These are phyloP conservation scores for Taenioides sp. DNA, from an alignment of 2,797 vertebrate genomes.

Conservation along the genomic window DNA sequence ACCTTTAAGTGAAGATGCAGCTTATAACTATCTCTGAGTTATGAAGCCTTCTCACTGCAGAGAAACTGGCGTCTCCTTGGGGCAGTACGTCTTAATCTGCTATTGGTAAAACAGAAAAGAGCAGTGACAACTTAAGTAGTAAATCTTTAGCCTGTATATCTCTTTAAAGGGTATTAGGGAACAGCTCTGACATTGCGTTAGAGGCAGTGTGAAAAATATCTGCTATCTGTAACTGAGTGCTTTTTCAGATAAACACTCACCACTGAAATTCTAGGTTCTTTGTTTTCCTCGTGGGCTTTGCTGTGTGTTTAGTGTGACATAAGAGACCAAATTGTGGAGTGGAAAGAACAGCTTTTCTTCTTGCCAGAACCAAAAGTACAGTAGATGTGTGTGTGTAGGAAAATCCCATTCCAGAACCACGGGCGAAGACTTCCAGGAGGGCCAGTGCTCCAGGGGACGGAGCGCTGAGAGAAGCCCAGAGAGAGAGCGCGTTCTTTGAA, in stretches of 20 bases:
- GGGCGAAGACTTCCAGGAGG: slow-evolving; percentile 38
- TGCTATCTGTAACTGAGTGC: slow-evolving; percentile 22
- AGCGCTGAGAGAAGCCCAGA: slow-evolving; percentile 43
- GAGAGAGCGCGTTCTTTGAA: slow-evolving; percentile 65
- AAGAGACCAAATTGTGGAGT: slow-evolving; percentile 18
- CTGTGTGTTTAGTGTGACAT: slow-evolving; percentile 22
- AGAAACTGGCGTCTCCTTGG: slow-evolving; percentile 17
- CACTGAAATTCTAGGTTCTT: slow-evolving; percentile 9
- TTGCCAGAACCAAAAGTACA: slow-evolving; percentile 29
- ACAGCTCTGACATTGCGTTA: slow-evolving; percentile 27
- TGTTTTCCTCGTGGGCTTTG: slow-evolving; percentile 23
- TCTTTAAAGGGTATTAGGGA: slow-evolving; percentile 37
- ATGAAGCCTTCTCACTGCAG: slow-evolving; percentile 23
- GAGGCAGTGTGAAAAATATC: slow-evolving; percentile 21
- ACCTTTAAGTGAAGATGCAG: slow-evolving; percentile 6
- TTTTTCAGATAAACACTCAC: slow-evolving; percentile 2
- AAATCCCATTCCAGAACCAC: slow-evolving; percentile 52
- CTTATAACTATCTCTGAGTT: neutral
- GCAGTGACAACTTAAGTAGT: slow-evolving; percentile 38
- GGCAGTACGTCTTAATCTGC: slow-evolving; percentile 39
- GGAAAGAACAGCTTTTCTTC: slow-evolving; percentile 31
- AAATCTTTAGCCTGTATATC: slow-evolving; percentile 40
- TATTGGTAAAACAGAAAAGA: slow-evolving; percentile 40
- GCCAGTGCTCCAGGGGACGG: slow-evolving; percentile 47
- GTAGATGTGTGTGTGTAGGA: slow-evolving; percentile 36